A percentile compares a stretch with the other conserved stretches of the same genome.
These are phyloP conservation scores for Coregonus clupeaformis DNA, from an alignment of 2,113 vertebrate genomes.

Conservation along the genomic window DNA sequence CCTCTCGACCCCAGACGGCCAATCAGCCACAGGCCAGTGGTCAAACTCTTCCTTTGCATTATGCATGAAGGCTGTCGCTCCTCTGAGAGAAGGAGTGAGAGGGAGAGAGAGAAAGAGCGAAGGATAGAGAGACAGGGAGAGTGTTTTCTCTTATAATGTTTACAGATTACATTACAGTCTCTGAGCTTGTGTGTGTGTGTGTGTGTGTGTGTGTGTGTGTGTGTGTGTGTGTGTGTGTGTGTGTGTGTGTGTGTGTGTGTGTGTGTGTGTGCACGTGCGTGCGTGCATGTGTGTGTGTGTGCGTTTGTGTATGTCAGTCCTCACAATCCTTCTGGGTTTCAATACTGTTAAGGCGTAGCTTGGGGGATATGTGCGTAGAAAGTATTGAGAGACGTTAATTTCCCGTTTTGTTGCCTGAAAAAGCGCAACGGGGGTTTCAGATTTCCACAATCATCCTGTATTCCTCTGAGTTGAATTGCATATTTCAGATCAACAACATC, in stretches of 20 bases:
- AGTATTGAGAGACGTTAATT: conserved; percentile 21
- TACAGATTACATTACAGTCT: background rate
- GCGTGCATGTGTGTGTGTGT: conserved; percentile 20
- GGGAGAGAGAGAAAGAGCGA: conserved; percentile 4
- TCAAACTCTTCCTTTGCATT: conserved; percentile 66
- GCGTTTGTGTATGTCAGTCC: conserved; percentile 23
- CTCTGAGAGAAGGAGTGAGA: conserved; percentile 16
- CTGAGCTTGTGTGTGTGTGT: background rate
- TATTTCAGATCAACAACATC: background rate
- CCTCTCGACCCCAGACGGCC: conserved; percentile 49
- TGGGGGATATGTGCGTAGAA: background rate
- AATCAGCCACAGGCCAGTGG: conserved; percentile 69
- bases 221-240: conserved; percentile 12
- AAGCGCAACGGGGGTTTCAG: background rate
- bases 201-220: conserved; percentile 16
- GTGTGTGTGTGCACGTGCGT: conserved; percentile 21
- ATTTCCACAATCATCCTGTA: background rate
- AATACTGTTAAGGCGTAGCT: background rate
- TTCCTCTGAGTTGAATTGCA: background rate
- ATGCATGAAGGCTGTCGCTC: conserved; percentile 59
- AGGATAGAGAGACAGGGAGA: conserved; percentile 19
- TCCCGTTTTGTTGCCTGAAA: conserved; percentile 1
- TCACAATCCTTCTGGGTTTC: background rate
- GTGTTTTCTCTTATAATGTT: background rate
- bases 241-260: background rate